Evolutionary conservation across 2,797 vertebrate species (phyloP).

Genomic region (Zenarchopterus dispar): DNA sequence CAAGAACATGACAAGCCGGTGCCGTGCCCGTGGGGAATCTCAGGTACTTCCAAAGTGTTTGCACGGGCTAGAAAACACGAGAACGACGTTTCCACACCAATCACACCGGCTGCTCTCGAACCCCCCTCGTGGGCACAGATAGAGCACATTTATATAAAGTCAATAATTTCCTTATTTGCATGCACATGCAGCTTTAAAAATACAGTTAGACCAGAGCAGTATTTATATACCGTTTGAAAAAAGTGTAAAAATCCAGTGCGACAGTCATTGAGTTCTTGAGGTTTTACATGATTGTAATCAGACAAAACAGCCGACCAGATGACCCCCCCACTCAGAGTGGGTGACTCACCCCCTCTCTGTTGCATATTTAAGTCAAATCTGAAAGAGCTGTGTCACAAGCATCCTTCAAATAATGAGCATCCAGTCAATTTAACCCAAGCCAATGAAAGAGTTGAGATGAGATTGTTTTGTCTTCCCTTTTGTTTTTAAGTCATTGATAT

Average conservation of each 20-base stretch:
- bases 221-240: conserved; percentile 67
- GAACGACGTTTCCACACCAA: too few species aligned
- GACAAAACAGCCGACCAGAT: conserved; percentile 73
- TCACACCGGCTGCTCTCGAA: conserved; percentile 59
- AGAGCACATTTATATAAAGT: conserved; percentile 77
- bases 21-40: too few species aligned
- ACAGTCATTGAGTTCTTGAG: conserved; percentile 85
- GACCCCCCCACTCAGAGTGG: conserved; percentile 59
- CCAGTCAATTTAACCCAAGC: conserved; percentile 24
- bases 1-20: too few species aligned
- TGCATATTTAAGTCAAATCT: conserved; percentile 64
- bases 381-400: conserved; percentile 48
- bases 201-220: conserved; percentile 77
- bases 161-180: conserved; percentile 69
- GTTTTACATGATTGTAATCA: conserved; percentile 78
- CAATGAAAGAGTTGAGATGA: conserved; percentile 30
- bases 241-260: conserved; percentile 83
- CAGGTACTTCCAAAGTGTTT: too few species aligned
- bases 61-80: too few species aligned
- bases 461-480: conserved; percentile 4
- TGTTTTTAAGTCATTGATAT: conserved; percentile 22
- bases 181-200: conserved; percentile 87
- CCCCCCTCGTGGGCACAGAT: conserved; percentile 57
- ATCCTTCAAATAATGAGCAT: conserved; percentile 14
- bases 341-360: conserved; percentile 41